Evolutionary conservation across 2,797 vertebrate genomes (phyloP), one percentile per base, ranked within the genome.

Genomic region (Vultur gryphus): DNA sequence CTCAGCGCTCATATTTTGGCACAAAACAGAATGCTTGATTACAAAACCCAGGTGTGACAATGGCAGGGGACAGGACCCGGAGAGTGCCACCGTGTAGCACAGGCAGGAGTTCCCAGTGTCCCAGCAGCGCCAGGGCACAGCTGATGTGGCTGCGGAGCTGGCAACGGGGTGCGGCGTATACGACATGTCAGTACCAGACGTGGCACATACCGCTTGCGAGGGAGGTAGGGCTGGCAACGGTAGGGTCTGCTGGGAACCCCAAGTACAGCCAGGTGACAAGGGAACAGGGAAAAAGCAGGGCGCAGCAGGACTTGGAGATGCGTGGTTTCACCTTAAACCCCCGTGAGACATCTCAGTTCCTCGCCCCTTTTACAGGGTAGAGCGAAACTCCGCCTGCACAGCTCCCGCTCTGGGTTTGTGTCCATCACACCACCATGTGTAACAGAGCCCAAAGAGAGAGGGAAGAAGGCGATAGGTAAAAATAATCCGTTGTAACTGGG

Each of bases 131-230:
- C 54, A 6, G 23, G 61, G 15, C 58, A 35, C 11, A 21, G 66
- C 81, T 54, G 89, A 7, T 19, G 72, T 0, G 57, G 48, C 78
- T 39, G 89, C 0, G 0, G 76, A 44, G 71, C 49, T 4, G 4
- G 48, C 21, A 1, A 0, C 0, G 2, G 92, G 46, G 39, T 0
- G 21, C 0, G 8, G 49, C 24, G 8, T 1, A 2, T 1, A 1
- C 0, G 0, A 33, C 37, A 6, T 1, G 0, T 10, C 67, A 5
- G 39, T 26, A 16, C 24, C 48, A 26, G 78, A 3, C 2, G 1
- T 19, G 61, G 67, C 67, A 43, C 37, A 7, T 3, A 2, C 6
- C 3, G 6, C 55, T 28, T 11, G 26, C 1, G 6, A 61, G 33
- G 33, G 35, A 37, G 18, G 37, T 2, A 21, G 37, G n/a, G 49